phyloP scores from a whole-genome alignment of 2,888 invertebrate species.

The Euzetes globulus region DNA sequence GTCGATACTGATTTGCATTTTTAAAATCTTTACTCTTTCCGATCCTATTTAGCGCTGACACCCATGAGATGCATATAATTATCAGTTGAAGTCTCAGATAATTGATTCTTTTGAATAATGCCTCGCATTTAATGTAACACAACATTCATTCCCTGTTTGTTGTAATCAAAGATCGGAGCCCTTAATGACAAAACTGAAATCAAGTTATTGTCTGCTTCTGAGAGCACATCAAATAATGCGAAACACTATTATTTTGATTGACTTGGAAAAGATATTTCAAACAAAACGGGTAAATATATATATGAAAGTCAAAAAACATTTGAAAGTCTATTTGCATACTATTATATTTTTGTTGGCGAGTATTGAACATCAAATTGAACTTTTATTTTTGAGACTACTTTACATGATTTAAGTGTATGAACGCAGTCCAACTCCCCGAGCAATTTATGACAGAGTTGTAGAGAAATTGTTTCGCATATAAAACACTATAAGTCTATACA shows the following conservation, averaged over 20 bases:
- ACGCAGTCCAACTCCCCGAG: background rate
- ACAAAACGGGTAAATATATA: conserved; percentile 1
- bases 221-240: too few relatives aligned
- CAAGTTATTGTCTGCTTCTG: too few relatives aligned
- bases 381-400: background rate
- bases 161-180: background rate
- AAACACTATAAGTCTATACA: conserved; percentile 12
- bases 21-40: background rate
- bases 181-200: background rate
- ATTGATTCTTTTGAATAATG: conserved; percentile 19
- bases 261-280: background rate
- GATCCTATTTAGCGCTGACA: background rate
- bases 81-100: background rate
- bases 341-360: background rate
- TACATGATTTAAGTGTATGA: background rate
- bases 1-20: conserved; percentile 21
- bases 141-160: background rate
- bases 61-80: conserved; percentile 26
- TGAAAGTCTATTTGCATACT: conserved; percentile 9
- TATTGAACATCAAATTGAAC: background rate
- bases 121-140: too few relatives aligned
- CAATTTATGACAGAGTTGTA: conserved; percentile 8
- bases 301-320: conserved; percentile 23
- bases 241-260: too few relatives aligned
- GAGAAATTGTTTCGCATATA: conserved; percentile 15